phyloP scores from a whole-genome alignment of 2,888 invertebrate species.

The Ormyrus pomaceus region DNA sequence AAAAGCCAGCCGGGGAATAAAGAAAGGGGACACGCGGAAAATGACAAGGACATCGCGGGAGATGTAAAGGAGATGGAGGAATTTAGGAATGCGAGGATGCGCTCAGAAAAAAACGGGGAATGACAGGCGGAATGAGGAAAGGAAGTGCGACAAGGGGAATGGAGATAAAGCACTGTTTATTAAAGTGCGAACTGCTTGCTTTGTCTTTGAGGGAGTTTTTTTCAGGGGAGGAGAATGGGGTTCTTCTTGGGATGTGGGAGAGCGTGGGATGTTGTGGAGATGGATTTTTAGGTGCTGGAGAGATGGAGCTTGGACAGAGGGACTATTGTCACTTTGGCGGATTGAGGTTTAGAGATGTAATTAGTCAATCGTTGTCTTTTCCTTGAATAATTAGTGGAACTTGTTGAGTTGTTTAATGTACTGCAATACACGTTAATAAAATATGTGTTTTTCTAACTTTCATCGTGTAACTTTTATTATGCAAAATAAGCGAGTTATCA shows the following conservation, averaged over 20 bases:
- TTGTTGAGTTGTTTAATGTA: no score
- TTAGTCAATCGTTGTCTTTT: background rate
- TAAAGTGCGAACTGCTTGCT: constrained; percentile 31
- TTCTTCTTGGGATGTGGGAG: constrained; percentile 13
- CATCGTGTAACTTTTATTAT: no score
- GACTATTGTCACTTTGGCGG: background rate
- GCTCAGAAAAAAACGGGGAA: constrained; percentile 18
- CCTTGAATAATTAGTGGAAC: no score
- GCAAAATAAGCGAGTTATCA: no score
- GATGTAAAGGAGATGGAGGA: constrained; percentile 35
- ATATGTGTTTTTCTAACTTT: no score
- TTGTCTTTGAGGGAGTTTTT: background rate
- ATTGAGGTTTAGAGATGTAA: background rate
- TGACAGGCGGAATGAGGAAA: constrained; percentile 14
- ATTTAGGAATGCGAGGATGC: constrained; percentile 21
- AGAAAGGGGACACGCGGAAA: background rate
- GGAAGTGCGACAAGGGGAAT: constrained; percentile 4
- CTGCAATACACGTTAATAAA: no score
- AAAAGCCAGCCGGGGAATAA: background rate
- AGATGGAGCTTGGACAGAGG: no score
- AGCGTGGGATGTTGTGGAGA: background rate
- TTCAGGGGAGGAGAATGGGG: constrained; percentile 18
- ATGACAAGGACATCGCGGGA: constrained; percentile 42
- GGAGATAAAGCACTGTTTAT: constrained; percentile 52
- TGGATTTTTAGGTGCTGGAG: no score